Evolutionary conservation across 2,797 vertebrate species (phyloP), one percentile per base, ranked within the genome.

Genomic region (Clarias pachynema): DNA sequence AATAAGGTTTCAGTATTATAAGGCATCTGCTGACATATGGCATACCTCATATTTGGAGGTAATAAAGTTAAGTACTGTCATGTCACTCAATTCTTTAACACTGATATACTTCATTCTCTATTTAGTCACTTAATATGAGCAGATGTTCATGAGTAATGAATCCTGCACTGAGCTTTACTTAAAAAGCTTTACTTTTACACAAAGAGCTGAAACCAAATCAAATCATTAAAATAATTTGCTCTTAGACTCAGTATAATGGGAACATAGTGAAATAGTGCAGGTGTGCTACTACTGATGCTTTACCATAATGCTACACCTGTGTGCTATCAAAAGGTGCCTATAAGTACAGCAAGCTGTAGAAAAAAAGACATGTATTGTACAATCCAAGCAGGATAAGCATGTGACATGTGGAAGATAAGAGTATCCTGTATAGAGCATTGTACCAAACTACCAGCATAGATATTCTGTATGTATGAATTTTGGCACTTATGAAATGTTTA

Each of bases 91-190:
- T 93, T 94, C 88, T 91, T 89, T 90, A 93, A 94, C 93, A 93
- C 94, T 94, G 93, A 91, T 53, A 91, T 93, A 92, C 93, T 95
- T 94, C 92, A 94, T 93, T 88, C 91, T 73, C 90, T 90, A 92
- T 91, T 85, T 89, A 90, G 89, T 87, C 79, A 87, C 84, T 95
- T 94, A 94, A 94, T 92, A 92, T 91, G 90, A 92, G 91, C 94
- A 96, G 95, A 95, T 95, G 94, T 95, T 89, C 87, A 40, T 85
- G 90, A 85, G 91, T 94, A 94, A 95, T 95, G 93, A 94, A 93
- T 90, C 85, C 73, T 88, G 85, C 86, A 89, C 86, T 90, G 87
- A 88, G 86, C 90, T 82, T 56, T 88, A 86, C 89, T 86, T 66
- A 82, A 68, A 84, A 44, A 10, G 10, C 44, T 49, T 49, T 12